Conservation (phyloP, 1,140 invertebrate species). For the Musca domestica region DNA sequence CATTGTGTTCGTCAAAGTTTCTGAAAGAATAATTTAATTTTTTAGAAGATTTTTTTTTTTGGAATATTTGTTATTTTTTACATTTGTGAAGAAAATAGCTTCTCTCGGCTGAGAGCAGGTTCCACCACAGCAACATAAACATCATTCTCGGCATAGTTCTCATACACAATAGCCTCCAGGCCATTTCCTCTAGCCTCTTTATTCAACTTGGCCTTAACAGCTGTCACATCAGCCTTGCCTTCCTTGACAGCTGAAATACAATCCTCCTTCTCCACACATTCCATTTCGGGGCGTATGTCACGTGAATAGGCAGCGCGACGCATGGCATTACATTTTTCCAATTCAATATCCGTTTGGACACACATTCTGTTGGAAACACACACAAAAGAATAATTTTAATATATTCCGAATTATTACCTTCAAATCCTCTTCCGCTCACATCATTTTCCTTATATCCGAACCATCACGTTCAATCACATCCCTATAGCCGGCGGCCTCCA, state of each 20-base stretch:
- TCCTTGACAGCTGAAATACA: conserved; percentile 66
- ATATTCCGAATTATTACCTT: too few relatives aligned
- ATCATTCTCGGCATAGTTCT: conserved; percentile 36
- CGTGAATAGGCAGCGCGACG: conserved; percentile 68
- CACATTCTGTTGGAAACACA: conserved; percentile 64
- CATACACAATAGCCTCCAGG: conserved; percentile 42
- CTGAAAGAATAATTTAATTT: conserved; percentile 25
- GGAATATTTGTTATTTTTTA: conserved; percentile 36
- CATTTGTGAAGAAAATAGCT: conserved; percentile 43
- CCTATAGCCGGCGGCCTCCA: conserved; percentile 70
- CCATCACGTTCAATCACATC: conserved; percentile 71
- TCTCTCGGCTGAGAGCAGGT: conserved; percentile 33
- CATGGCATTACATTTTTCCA: conserved; percentile 67
- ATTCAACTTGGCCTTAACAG: conserved; percentile 28
- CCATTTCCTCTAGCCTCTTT: conserved; percentile 33
- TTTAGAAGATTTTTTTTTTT: too few relatives aligned
- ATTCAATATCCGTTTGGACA: conserved; percentile 61
- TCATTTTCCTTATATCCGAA: conserved; percentile 42
- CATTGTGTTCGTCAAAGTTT: conserved; percentile 36
- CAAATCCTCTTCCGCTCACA: background rate
- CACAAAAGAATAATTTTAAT: too few relatives aligned
- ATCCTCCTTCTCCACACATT: conserved; percentile 62
- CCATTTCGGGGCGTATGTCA: conserved; percentile 68
- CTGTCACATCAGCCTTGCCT: conserved; percentile 38
- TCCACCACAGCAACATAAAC: conserved; percentile 44